Base-by-base conservation (phyloP, 2,113 vertebrate species). In the Bambusicola thoracicus region DNA sequence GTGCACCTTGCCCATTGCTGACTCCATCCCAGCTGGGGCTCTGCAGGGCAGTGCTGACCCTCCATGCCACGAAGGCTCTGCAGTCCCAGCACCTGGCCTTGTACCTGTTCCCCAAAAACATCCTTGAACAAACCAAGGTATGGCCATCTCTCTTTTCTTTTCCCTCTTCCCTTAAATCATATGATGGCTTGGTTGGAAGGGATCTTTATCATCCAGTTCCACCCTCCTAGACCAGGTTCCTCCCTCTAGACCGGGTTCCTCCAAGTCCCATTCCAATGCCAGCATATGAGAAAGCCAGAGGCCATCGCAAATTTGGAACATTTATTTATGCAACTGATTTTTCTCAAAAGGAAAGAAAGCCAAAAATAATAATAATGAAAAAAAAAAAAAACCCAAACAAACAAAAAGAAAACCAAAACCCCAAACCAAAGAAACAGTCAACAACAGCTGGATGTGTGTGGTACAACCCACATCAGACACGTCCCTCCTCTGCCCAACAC, bases 311-410 rank as follows among this genome's bases (percentile, higher is more conserved):
- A 95, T 94, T 95, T 79, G 74, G 94, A 95, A 95, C 94, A 95
- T 96, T 95, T 96, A 95, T 96, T 96, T 94, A 87, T 75, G 93
- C 90, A 96, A 95, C 65, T 48, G 55, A 94, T 93, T 89, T 93
- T 93, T 92, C 74, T 89, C 61, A 21, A 92, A 95, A 93, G 83
- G 81, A 95, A 96, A 94, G 70, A 85, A 95, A 95, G 85, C 72
- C 8, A 73, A 87, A 84, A 93, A 86, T 32, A 91, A 61, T 34
- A 41, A 66, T 34, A 51, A 66, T 53, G 48, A 69, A 46, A 69
- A 56, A 56, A 22, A 80, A 27, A 56, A 87, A 17, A 49, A 15
- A n/a, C n/a, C n/a, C n/a, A n/a, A n/a, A n/a, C n/a, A n/a, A n/a
- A n/a, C n/a, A n/a, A n/a, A n/a, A n/a, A n/a, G n/a, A n/a, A 62